phyloP scores from a whole-genome alignment of 2,113 vertebrate genomes.

The Callorhinus ursinus region DNA sequence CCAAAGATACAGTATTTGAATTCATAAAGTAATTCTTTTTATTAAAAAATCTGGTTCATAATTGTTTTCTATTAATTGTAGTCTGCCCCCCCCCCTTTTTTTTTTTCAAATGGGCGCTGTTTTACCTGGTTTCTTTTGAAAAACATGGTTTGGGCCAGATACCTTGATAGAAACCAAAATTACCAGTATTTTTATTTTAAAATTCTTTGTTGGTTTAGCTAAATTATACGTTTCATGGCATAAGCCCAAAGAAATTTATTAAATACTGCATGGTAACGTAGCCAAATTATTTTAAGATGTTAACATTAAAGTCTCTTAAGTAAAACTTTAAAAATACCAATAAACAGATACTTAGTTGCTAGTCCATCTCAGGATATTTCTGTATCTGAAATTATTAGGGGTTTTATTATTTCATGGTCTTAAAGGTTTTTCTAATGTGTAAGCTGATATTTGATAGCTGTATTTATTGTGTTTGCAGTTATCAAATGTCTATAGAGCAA shows the following conservation, averaged over 20 bases:
- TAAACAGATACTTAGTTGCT: constrained; percentile 21
- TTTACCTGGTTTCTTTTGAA: constrained; percentile 64
- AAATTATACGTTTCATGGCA: constrained; percentile 15
- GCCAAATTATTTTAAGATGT: constrained; percentile 52
- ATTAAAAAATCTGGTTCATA: constrained; percentile 49
- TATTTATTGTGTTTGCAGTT: constrained; percentile 56
- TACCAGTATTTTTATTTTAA: constrained; percentile 52
- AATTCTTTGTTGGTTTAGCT: constrained; percentile 20
- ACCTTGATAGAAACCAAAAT: constrained; percentile 70
- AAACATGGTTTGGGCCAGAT: constrained; percentile 84
- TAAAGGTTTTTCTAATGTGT: constrained; percentile 32
- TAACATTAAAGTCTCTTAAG: constrained; percentile 26
- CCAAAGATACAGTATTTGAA: not conserved
- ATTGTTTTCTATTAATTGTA: not conserved
- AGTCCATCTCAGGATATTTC: not conserved
- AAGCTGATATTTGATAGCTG: constrained; percentile 36
- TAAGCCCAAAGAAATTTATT: constrained; percentile 33
- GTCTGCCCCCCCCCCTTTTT: fast-evolving
- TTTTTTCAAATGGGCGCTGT: not conserved
- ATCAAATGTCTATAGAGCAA: constrained; percentile 35
- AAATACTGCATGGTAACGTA: constrained; percentile 22
- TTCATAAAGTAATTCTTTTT: constrained; percentile 40
- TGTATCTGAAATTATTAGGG: constrained; percentile 41
- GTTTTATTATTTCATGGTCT: constrained; percentile 53
- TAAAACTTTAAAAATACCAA: constrained; percentile 51